These are phyloP conservation scores for Callimorpha dominula DNA, from an alignment of 2,888 invertebrate species.

Conservation along the genomic window DNA sequence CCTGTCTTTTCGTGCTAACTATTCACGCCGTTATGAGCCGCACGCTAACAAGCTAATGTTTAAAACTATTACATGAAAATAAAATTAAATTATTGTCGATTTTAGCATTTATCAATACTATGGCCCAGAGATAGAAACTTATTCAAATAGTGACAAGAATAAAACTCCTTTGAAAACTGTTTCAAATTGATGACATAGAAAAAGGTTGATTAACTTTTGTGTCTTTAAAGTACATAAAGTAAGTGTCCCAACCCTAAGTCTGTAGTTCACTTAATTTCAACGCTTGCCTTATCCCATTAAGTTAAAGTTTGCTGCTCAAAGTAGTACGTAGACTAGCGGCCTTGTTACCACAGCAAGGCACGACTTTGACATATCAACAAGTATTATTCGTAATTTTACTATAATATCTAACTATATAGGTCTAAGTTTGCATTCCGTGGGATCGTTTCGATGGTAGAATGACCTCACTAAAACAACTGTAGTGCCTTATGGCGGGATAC, in stretches of 20 bases:
- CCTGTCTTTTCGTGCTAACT: no score
- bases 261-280: conserved; percentile 3
- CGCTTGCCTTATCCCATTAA: not conserved
- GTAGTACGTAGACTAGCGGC: not conserved
- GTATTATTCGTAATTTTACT: conserved; percentile 40
- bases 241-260: not conserved
- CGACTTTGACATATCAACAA: conserved; percentile 58
- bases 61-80: no score
- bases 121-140: no score
- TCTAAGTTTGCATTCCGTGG: conserved; percentile 9
- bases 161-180: no score
- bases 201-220: no score
- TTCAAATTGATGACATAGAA: no score
- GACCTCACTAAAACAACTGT: not conserved
- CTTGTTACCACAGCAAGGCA: conserved; percentile 38
- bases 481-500: not conserved
- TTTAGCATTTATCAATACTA: no score
- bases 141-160: no score
- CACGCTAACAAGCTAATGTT: no score
- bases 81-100: no score
- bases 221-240: not conserved
- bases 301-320: conserved; percentile 5
- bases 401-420: not conserved
- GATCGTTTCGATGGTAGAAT: not conserved
- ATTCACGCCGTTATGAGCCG: no score